phyloP scores from a whole-genome alignment of 1,140 invertebrate species.

The Lerema accius region DNA sequence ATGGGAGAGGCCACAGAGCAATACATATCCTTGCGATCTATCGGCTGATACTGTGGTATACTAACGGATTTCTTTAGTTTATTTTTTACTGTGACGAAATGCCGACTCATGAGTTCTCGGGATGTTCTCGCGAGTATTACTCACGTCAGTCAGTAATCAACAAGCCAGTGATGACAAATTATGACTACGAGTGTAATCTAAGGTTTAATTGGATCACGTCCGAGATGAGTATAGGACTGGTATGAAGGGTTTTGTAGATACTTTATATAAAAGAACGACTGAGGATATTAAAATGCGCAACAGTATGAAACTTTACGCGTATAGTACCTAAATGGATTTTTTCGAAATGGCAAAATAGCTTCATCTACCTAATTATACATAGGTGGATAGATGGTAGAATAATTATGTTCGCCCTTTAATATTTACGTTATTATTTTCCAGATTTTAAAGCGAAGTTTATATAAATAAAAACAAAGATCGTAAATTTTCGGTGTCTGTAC shows the following conservation, averaged over 20 bases:
- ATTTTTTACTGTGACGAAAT: conserved; percentile 6
- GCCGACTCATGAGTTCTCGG: background rate
- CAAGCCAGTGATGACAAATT: conserved; percentile 28
- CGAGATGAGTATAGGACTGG: conserved; percentile 5
- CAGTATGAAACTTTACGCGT: too few relatives aligned
- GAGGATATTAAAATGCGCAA: too few relatives aligned
- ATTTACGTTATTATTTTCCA: too few relatives aligned
- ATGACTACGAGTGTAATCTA: conserved; percentile 11
- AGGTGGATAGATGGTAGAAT: too few relatives aligned
- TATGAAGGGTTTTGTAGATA: background rate
- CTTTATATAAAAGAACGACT: background rate
- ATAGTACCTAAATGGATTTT: too few relatives aligned
- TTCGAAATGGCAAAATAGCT: too few relatives aligned
- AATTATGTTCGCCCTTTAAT: too few relatives aligned
- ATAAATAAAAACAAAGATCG: too few relatives aligned
- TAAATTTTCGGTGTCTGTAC: too few relatives aligned
- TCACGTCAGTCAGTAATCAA: conserved; percentile 26
- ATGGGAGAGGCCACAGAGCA: conserved; percentile 7
- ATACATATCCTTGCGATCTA: background rate
- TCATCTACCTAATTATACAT: too few relatives aligned
- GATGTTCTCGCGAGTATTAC: conserved; percentile 2
- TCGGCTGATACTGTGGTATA: background rate
- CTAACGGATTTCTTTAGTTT: background rate
- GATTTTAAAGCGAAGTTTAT: too few relatives aligned
- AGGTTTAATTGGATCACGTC: conserved; percentile 24